These are phyloP conservation scores for Pogonus chalceus DNA, from an alignment of 1,140 invertebrate species.

Conservation along the genomic window DNA sequence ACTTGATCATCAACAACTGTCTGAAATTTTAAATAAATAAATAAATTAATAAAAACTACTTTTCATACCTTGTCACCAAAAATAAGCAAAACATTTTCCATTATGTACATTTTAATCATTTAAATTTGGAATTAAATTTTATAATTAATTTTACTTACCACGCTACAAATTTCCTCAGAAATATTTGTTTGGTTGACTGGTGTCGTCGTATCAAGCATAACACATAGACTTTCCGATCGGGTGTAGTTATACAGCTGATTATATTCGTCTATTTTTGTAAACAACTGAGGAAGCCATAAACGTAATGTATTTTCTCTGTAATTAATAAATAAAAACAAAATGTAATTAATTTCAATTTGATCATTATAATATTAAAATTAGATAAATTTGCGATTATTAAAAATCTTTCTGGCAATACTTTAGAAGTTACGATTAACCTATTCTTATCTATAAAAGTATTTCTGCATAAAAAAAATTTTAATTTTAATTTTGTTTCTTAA, in stretches of 20 bases:
- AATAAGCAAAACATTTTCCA: too few species aligned
- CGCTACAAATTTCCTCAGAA: background rate
- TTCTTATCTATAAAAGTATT: too few species aligned
- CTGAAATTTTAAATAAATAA: background rate
- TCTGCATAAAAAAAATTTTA: too few species aligned
- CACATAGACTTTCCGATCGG: background rate
- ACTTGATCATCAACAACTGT: background rate
- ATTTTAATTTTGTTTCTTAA: too few species aligned
- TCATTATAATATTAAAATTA: too few species aligned
- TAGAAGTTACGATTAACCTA: too few species aligned
- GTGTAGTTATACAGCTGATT: background rate
- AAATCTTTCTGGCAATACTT: too few species aligned
- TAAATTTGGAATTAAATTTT: background rate
- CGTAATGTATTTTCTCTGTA: slow-evolving; percentile 35
- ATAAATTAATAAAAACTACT: background rate
- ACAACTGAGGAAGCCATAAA: slow-evolving; percentile 48
- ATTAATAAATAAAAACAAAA: background rate
- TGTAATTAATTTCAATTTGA: background rate
- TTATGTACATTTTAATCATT: too few species aligned
- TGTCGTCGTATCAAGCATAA: background rate
- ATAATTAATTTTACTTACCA: background rate
- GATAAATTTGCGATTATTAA: too few species aligned
- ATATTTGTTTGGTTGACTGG: background rate
- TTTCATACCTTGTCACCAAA: too few species aligned
- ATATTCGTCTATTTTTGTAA: slow-evolving; percentile 32